Evolutionary conservation across 2,797 vertebrate genomes (phyloP).

Genomic region (Pogonophryne albipinna): DNA sequence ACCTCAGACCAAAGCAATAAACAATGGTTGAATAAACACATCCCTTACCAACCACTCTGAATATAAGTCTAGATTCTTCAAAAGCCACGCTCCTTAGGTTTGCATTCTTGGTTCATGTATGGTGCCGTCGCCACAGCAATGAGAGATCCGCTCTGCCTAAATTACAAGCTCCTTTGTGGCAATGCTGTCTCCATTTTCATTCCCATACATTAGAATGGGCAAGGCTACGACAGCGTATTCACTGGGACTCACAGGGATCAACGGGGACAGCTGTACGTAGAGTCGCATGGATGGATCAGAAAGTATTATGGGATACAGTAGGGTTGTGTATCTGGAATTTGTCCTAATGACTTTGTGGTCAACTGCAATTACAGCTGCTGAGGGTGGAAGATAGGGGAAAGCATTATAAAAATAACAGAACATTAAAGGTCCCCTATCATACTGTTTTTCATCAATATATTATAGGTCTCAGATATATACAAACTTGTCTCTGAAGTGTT

Average conservation of each 20-base stretch:
- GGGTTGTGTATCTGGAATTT: conserved; percentile 9
- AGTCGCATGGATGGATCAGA: conserved; percentile 9
- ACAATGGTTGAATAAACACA: conserved; percentile 84
- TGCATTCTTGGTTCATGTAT: conserved; percentile 79
- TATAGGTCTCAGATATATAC: too few species aligned
- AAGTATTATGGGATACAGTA: conserved; percentile 14
- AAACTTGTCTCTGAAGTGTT: too few species aligned
- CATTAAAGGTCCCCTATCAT: too few species aligned
- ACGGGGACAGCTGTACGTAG: conserved; percentile 22
- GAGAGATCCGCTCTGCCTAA: conserved; percentile 77
- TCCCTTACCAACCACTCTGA: conserved; percentile 75
- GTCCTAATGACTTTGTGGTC: background rate
- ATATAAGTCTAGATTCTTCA: conserved; percentile 76
- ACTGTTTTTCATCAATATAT: too few species aligned
- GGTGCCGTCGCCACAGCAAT: conserved; percentile 73
- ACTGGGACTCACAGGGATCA: conserved; percentile 37
- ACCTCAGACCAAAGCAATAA: conserved; percentile 82
- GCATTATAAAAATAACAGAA: background rate
- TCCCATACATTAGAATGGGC: conserved; percentile 74
- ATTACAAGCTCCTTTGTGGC: conserved; percentile 80
- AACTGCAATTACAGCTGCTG: background rate
- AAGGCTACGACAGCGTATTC: conserved; percentile 34
- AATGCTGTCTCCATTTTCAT: conserved; percentile 71
- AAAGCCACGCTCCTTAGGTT: conserved; percentile 70
- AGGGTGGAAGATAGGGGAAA: background rate